phyloP scores from a whole-genome alignment of 2,797 vertebrate species.

The Melopsittacus undulatus region DNA sequence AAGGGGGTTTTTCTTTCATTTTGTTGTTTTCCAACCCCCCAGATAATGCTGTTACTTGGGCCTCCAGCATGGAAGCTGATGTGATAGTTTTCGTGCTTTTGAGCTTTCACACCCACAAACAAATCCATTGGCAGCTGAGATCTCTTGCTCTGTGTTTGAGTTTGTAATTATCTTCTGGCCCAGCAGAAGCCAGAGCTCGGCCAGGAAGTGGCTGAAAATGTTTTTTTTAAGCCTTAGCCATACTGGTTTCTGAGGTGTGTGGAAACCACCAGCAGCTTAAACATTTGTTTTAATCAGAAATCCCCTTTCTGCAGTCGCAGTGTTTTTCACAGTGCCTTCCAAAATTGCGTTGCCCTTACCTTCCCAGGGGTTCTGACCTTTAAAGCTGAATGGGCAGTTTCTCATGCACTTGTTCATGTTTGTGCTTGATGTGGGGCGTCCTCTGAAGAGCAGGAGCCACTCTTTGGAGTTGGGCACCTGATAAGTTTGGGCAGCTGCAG shows the following conservation, averaged over 20 bases:
- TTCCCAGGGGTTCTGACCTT: not conserved
- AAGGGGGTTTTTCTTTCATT: not conserved
- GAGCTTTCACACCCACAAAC: not conserved
- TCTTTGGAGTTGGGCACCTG: not conserved
- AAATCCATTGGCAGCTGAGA: not conserved
- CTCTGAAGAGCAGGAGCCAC: not conserved
- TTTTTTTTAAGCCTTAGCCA: not conserved
- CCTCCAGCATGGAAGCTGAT: not conserved
- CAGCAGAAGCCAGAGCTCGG: not conserved
- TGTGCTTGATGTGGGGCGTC: not conserved
- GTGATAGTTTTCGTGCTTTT: not conserved
- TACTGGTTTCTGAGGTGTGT: not conserved
- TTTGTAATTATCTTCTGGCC: not conserved
- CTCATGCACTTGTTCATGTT: rapidly evolving
- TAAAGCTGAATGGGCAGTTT: not conserved
- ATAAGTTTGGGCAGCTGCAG: not conserved
- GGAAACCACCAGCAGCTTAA: not conserved
- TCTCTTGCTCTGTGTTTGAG: not conserved
- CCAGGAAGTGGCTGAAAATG: not conserved
- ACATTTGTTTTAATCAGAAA: not conserved
- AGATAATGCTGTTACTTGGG: not conserved
- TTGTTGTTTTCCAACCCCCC: not conserved
- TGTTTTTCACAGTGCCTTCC: not conserved
- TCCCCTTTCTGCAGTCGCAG: not conserved
- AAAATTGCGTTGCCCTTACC: not conserved